Base-by-base conservation (phyloP, 2,797 vertebrate genomes). In the Scomberomorus guttatus region DNA sequence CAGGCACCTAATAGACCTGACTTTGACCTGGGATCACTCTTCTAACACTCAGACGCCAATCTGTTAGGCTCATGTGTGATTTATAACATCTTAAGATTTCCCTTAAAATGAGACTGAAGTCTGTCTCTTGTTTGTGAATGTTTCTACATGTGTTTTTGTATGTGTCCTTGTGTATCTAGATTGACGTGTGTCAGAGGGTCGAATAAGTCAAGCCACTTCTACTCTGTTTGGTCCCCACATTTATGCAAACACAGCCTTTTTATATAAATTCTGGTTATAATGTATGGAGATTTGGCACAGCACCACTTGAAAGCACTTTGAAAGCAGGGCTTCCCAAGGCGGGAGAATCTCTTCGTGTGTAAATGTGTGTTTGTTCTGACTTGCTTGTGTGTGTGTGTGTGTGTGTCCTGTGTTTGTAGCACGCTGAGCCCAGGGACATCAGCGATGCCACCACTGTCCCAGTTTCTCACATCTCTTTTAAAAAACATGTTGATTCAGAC, bases 401-500 rank as follows among this genome's bases (percentile, higher is more conserved):
- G 83, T 84, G 83, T 88, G 88, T 85, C 69, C 78, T 80, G 80
- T 90, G 87, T 91, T 92, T 94, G 91, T 76, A 81, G 75, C 84
- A 4, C 65, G 25, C 83, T 67, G 90, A 91, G 90, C 94, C 92
- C 83, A 73, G 95, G 94, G 93, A 95, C 93, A 94, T 93, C 92
- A 93, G 86, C 71, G 27, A 92, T 93, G 93, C 92, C 87, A 89
- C 91, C 90, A 91, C 90, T 94, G 93, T 94, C 94, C 95, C 92
- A 94, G 87, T 94, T 95, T 94, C 83, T 84, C 85, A 82, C 90
- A 93, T 94, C 87, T 88, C 84, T 68, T 84, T 90, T 90, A 88
- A 93, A 91, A 94, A 94, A 93, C 91, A 94, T 92, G 91, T 93
- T 93, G 92, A 93, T 93, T 92, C 93, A 92, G 87, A 93, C 90